Conservation (phyloP, 1,140 invertebrate genomes). For the Heterodera schachtii region DNA sequence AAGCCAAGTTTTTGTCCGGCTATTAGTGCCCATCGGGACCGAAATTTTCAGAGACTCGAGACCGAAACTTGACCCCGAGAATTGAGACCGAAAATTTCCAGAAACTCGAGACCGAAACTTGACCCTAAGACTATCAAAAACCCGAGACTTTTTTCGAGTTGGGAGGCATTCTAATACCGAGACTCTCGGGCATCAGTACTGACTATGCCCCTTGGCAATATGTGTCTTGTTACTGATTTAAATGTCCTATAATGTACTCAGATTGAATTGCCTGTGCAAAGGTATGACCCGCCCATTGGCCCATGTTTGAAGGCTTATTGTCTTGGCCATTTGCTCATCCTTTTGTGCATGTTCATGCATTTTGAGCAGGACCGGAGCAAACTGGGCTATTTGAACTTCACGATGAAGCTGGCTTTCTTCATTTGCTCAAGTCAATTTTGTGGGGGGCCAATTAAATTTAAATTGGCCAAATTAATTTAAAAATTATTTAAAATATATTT, state of each 20-base stretch:
- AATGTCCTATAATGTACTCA: constrained; percentile 1
- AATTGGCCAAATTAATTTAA: background rate
- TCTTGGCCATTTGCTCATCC: constrained; percentile 55
- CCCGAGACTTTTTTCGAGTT: too few relatives aligned
- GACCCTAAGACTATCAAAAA: too few relatives aligned
- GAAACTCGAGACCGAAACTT: too few relatives aligned
- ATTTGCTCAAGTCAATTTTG: constrained; percentile 44
- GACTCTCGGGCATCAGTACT: background rate
- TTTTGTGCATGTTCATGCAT: constrained; percentile 62
- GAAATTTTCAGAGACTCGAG: too few relatives aligned
- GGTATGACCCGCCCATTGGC: constrained; percentile 55
- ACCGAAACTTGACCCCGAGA: too few relatives aligned
- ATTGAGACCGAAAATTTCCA: too few relatives aligned
- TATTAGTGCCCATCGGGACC: too few relatives aligned
- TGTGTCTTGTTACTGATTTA: too few relatives aligned
- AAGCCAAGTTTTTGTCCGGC: too few relatives aligned
- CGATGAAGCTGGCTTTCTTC: constrained; percentile 61
- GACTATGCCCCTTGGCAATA: too few relatives aligned
- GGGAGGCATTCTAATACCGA: too few relatives aligned
- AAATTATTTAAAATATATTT: too few relatives aligned
- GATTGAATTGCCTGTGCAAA: constrained; percentile 9
- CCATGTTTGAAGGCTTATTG: constrained; percentile 57
- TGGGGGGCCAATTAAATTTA: background rate
- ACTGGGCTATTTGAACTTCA: constrained; percentile 55
- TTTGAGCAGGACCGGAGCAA: constrained; percentile 62